These are phyloP conservation scores for Halichoeres trimaculatus DNA, from an alignment of 2,113 vertebrate genomes.

Conservation along the genomic window DNA sequence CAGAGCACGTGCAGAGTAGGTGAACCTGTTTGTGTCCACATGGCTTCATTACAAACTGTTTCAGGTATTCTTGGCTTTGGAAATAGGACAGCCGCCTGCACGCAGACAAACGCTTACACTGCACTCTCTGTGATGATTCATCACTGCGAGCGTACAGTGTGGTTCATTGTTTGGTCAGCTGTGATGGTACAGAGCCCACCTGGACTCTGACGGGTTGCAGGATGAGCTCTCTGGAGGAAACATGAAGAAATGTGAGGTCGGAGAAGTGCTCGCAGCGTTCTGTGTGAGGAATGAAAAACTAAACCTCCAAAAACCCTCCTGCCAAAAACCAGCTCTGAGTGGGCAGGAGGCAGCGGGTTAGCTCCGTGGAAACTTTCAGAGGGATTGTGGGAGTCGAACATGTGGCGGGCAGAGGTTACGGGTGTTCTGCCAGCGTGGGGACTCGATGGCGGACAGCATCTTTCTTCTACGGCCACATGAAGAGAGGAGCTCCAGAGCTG, in stretches of 20 bases:
- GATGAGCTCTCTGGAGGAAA: constrained; percentile 20
- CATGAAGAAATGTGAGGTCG: background rate
- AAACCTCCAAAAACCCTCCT: background rate
- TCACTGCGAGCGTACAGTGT: constrained; percentile 42
- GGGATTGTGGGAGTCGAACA: constrained; percentile 60
- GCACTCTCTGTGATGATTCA: constrained; percentile 68
- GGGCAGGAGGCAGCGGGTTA: constrained; percentile 1
- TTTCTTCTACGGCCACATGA: constrained; percentile 62
- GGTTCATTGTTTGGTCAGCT: constrained; percentile 58
- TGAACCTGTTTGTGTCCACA: constrained; percentile 29
- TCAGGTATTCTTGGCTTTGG: constrained; percentile 55
- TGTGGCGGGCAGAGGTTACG: constrained; percentile 71
- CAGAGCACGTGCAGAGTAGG: no score
- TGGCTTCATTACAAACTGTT: constrained; percentile 54
- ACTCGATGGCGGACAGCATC: constrained; percentile 26
- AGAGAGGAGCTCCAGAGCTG: constrained; percentile 45
- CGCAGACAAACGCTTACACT: constrained; percentile 62
- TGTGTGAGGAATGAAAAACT: constrained; percentile 9
- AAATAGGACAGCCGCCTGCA: constrained; percentile 67
- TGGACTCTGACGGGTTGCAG: constrained; percentile 52
- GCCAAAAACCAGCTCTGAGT: constrained; percentile 24
- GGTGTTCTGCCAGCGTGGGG: constrained; percentile 56
- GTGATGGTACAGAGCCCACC: constrained; percentile 60
- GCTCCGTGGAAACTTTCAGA: constrained; percentile 45
- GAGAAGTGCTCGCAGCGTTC: constrained; percentile 3